Evolutionary conservation across 2,113 vertebrate species (phyloP), one percentile per base, ranked within the genome.

Genomic region (Elephas maximus): DNA sequence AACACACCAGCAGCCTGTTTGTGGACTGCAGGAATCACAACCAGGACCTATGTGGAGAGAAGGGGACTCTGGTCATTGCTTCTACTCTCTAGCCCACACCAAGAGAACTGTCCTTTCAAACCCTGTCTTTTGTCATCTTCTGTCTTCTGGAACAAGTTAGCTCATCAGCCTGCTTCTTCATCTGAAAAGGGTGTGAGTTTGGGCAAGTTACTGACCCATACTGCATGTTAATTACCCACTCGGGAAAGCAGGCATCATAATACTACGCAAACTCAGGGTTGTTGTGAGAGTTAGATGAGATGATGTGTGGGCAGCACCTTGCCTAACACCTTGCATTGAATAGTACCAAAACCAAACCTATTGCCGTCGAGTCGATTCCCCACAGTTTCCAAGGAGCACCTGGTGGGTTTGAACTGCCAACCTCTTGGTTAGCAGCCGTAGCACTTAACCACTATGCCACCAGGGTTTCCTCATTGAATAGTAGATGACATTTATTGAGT

Each of bases 261-360:
- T 24, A 15, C n/a, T 28, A 18, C 23, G 33, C 24, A 28, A 7
- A 15, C 30, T 84, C 8, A 2, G 37, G 44, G n/a, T 45, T 76
- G 18, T 14, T 6, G 0, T 6, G 69, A n/a, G 60, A 80, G 30
- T 74, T 14, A 4, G 30, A 30, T 1, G 24, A 90, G 41, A 57
- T 1, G 28, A 18, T 2, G 80, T 0, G 1, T 7, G 44, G 17
- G 12, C 0, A 21, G 48, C 48, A 17, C 63, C 37, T 30, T 11
- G 30, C 63, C 24, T 26, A 37, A 6, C 3, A 24, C 20, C 21
- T 24, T 28, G 60, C 48, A 28, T 45, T 0, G 6, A 57, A 41
- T 21, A 51, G 60, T 1, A 62, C 37, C 37, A 37, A 37, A 37
- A 37, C 37, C 37, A 37, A 37, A 37, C 37, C 37, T 37, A 37